Conservation (phyloP, 2,797 vertebrate species). For the Argya squamiceps region DNA sequence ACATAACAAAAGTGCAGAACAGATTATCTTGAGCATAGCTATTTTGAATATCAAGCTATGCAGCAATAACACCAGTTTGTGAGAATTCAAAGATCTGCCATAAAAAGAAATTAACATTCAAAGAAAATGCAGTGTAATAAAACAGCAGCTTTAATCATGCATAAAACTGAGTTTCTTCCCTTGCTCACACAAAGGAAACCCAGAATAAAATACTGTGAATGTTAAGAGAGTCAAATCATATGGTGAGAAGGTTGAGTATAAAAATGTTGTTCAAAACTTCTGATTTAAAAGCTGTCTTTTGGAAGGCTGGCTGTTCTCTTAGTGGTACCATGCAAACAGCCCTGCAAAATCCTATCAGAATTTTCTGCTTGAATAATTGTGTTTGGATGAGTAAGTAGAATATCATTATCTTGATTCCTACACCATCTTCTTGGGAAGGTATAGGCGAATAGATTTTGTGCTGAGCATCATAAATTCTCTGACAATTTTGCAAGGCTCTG, state of each 20-base stretch:
- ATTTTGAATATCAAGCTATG: conserved; percentile 38
- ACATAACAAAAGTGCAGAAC: not conserved
- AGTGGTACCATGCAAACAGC: not conserved
- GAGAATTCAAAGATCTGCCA: conserved; percentile 34
- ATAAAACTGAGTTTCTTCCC: conserved; percentile 14
- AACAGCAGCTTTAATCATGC: conserved; percentile 41
- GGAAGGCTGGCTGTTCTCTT: not conserved
- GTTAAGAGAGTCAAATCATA: not conserved
- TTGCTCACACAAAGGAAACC: not conserved
- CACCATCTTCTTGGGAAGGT: not conserved
- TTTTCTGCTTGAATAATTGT: conserved; percentile 47
- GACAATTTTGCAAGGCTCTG: conserved; percentile 22
- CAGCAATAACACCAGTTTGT: conserved; percentile 8
- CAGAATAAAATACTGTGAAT: not conserved
- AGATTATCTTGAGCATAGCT: conserved; percentile 38
- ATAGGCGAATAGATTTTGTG: conserved; percentile 41
- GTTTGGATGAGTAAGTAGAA: not conserved
- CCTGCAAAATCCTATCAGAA: not conserved
- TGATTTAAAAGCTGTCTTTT: conserved; percentile 33
- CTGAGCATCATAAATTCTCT: conserved; percentile 46
- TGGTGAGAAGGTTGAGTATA: not conserved
- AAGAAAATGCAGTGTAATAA: conserved; percentile 38
- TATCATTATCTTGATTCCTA: conserved; percentile 32
- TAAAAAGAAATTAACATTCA: conserved; percentile 56
- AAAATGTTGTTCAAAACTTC: not conserved